Conservation (phyloP, 2,113 vertebrate genomes). For the Passer domesticus region DNA sequence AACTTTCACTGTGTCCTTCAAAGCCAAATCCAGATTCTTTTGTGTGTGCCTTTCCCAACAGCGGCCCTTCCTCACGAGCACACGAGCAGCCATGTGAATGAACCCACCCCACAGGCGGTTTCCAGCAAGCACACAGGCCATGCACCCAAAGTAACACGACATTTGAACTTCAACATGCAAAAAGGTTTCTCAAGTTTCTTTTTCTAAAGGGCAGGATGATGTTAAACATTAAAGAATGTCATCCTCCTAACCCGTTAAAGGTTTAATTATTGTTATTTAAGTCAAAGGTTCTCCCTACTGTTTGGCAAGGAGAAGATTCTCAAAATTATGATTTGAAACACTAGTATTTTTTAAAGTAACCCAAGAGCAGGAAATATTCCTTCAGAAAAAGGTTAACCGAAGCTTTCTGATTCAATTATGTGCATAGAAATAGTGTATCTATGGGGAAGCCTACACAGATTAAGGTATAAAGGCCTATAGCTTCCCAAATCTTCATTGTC, state of each 20-base stretch:
- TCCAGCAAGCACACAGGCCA: rapidly evolving
- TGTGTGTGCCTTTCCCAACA: neutral
- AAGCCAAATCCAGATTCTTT: neutral
- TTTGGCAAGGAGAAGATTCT: neutral
- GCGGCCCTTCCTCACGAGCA: neutral
- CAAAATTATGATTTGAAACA: neutral
- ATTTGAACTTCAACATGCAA: neutral
- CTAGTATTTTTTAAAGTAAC: neutral
- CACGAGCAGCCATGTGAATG: rapidly evolving
- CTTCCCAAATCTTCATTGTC: neutral
- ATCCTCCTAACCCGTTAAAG: neutral
- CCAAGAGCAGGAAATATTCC: neutral
- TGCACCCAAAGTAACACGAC: rapidly evolving
- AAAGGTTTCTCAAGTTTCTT: neutral
- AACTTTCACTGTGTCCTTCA: neutral
- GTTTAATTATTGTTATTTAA: constrained; percentile 48
- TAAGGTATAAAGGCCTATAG: neutral
- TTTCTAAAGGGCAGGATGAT: neutral
- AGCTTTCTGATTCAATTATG: neutral
- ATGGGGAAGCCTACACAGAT: neutral
- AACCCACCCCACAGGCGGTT: neutral
- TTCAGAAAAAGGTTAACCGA: neutral
- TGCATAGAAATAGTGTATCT: neutral
- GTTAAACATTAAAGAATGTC: constrained; percentile 20
- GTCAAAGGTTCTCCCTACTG: constrained; percentile 24